phyloP scores from a whole-genome alignment of 2,797 vertebrate species.

The Intellagama lesueurii region DNA sequence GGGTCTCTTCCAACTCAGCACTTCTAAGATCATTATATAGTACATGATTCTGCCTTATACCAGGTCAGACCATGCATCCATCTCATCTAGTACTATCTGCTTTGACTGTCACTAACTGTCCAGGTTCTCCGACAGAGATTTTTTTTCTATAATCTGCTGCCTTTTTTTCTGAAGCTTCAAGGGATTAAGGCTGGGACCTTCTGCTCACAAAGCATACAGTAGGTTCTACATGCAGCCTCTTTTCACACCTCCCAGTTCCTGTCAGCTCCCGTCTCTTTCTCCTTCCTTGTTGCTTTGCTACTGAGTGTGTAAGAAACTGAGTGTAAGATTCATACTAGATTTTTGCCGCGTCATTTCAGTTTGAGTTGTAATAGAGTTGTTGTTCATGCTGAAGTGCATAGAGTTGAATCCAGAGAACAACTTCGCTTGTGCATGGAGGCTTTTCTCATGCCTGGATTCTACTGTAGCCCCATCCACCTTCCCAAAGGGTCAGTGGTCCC shows the following conservation, averaged over 20 bases:
- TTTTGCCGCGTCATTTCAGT: background rate
- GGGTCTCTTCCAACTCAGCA: too few relatives aligned
- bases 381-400: background rate
- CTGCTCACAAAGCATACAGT: background rate
- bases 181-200: background rate
- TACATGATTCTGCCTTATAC: background rate
- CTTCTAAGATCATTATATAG: too few relatives aligned
- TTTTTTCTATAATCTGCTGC: background rate
- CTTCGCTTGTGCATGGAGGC: background rate
- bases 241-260: background rate
- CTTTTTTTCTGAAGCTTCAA: too few relatives aligned
- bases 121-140: too few relatives aligned
- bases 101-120: background rate
- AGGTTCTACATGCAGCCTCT: background rate
- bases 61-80: background rate
- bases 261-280: background rate
- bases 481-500: background rate
- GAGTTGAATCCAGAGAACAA: background rate
- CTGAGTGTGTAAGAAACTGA: background rate
- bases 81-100: background rate
- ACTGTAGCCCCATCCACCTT: background rate
- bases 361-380: background rate
- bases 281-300: background rate
- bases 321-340: background rate
- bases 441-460: background rate